Evolutionary conservation across 1,140 invertebrate genomes (phyloP).

Genomic region (Yoshiicerus persimilis): DNA sequence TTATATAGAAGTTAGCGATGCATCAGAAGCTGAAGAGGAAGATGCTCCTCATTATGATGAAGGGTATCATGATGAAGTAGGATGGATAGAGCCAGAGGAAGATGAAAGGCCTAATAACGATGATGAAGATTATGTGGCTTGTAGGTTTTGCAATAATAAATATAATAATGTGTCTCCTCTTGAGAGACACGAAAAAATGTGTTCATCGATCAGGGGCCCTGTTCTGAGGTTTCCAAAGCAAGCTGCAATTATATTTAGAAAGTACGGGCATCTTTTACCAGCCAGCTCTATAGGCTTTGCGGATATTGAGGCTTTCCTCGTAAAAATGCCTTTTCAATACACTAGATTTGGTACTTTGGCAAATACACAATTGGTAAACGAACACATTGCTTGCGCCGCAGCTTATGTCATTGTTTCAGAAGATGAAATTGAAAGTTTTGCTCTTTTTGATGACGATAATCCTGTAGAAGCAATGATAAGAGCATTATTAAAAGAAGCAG

Average conservation of each 20-base stretch:
- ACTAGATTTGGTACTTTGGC: not conserved
- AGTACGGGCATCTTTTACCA: not conserved
- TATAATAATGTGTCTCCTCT: not conserved
- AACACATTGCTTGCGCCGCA: not conserved
- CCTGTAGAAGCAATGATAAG: not conserved
- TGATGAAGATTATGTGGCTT: not conserved
- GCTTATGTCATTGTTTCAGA: not conserved
- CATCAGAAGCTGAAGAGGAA: not conserved
- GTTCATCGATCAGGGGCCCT: not conserved
- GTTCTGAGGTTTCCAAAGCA: not conserved
- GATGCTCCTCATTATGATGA: not conserved
- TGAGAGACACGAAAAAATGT: not conserved
- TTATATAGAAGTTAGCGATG: not conserved
- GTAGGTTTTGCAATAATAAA: not conserved
- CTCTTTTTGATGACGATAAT: not conserved
- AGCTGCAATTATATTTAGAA: not conserved
- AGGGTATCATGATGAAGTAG: too few species aligned
- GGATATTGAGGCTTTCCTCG: not conserved
- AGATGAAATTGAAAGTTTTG: not conserved
- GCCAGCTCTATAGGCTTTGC: not conserved
- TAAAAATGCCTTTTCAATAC: not conserved
- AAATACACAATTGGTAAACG: not conserved
- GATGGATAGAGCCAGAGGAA: too few species aligned
- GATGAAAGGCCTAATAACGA: too few species aligned
- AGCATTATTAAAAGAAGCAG: not conserved